A percentile compares a stretch with the other conserved stretches of the same genome.
phyloP scores from a whole-genome alignment of 2,797 vertebrate species.

The Xenops minutus region DNA sequence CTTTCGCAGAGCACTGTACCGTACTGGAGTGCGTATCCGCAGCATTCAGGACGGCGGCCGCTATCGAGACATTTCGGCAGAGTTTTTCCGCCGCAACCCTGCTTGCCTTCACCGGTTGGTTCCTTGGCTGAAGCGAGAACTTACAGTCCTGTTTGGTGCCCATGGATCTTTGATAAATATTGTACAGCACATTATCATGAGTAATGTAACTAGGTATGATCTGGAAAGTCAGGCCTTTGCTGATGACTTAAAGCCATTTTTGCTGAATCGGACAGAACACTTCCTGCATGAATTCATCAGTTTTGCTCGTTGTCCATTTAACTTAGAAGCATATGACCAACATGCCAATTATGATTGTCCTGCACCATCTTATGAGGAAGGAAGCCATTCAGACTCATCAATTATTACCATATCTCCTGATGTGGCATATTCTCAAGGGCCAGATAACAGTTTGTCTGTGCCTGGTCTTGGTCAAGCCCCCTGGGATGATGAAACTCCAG shows the following conservation, averaged over 20 bases:
- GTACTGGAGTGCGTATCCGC: conserved; percentile 83
- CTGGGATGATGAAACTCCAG: conserved; percentile 97
- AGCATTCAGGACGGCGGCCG: conserved; percentile 87
- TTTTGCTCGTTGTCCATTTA: conserved; percentile 92
- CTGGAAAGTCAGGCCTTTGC: conserved; percentile 87
- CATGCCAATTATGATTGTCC: conserved; percentile 91
- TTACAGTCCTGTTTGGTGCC: conserved; percentile 87
- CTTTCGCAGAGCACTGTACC: conserved; percentile 91
- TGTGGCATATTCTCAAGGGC: conserved; percentile 69
- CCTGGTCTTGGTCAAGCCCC: conserved; percentile 76
- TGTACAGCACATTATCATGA: conserved; percentile 93
- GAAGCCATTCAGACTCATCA: conserved; percentile 84
- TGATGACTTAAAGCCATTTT: conserved; percentile 88
- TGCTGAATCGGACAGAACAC: conserved; percentile 89
- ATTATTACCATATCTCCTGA: conserved; percentile 93
- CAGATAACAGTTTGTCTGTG: conserved; percentile 67
- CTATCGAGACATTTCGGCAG: conserved; percentile 87
- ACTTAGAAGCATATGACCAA: conserved; percentile 91
- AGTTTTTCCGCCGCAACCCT: conserved; percentile 90
- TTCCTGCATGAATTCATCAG: conserved; percentile 94
- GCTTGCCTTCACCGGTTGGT: conserved; percentile 91
- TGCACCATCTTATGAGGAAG: conserved; percentile 86
- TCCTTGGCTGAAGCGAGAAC: conserved; percentile 92
- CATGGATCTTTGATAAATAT: conserved; percentile 90
- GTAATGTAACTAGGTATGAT: conserved; percentile 86